Evolutionary conservation across 2,113 vertebrate genomes (phyloP), one percentile per base, ranked within the genome.

Genomic region (Scomber japonicus): DNA sequence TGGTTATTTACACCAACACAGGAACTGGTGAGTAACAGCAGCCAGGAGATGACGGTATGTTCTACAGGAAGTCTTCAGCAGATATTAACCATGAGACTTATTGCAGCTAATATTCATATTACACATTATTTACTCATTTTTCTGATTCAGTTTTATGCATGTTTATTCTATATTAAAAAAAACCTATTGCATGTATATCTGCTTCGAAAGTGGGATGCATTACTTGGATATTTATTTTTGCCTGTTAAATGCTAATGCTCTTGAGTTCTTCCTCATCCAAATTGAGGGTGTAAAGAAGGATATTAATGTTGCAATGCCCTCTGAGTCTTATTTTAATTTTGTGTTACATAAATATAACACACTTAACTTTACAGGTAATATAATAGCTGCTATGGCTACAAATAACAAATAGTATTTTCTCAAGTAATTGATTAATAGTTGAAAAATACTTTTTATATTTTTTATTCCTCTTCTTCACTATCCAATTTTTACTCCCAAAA

Each of bases 1-100:
- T 10, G 62, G 81, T 83, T 93, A 94, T 92, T 93, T 91, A 90
- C 78, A 85, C 76, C 91, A 75, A 62, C 68, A 71, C 72, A 45
- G 56, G 66, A 75, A 75, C 44, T 70, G 63, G 66, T 87, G 86
- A 93, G 64, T 87, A 83, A 83, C 15, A 80, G 73, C 72, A 79
- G 81, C 63, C 64, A 68, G 68, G 81, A 82, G 56, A 81, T 50
- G 55, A 85, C 71, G 19, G 78, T 50, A 4, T 31, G 35, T 46
- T 57, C 55, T 56, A 60, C 80, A 60, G 27, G 61, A 21, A 48
- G 44, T 8, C n/a, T 54, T 64, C 51, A 65, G 16, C 40, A 45
- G 19, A 17, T 16, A 69, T 72, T 40, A 61, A 60, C 16, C 2
- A 64, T 75, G 53, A 74, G 16, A 66, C 6, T 14, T 45, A 24